Evolutionary conservation across 2,888 invertebrate genomes (phyloP), one percentile per base, ranked within the genome.

Genomic region (Mechanitis messenoides): DNA sequence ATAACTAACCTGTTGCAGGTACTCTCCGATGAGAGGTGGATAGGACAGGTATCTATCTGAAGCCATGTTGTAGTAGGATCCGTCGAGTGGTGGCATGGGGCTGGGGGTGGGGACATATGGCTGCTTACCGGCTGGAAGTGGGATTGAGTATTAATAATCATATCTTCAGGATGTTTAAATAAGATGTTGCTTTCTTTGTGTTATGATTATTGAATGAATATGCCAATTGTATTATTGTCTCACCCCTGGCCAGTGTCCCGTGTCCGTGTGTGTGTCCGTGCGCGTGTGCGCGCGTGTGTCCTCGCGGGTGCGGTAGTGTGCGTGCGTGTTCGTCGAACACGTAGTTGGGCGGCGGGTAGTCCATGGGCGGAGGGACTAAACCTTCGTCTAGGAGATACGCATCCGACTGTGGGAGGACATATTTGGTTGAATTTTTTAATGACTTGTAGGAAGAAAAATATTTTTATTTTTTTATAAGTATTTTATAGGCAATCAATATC

Each of bases 11-110:
- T 90, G 91, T 65, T 75, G 84, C 45, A 91, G 75, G 66, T 89
- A 91, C 57, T 91, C 91, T 6, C 91, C 91, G 28, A 89, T 89
- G 68, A 92, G 88, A 58, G 95, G 95, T 45, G 95, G 95, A 83
- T 95, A 95, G 1, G 95, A 95, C 61, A 95, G 90, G 80, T 95
- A 96, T 74, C 95, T 90, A 66, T 95, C 95, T 2, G 95, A 94
- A 53, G 92, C 89, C 93, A 95, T 94, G 80, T 95, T 95, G 90
- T 94, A 95, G 79, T 95, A 95, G 46, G 95, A 93, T 56, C 95
- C 95, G 76, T 95, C 95, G 42, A 94, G 90, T 0, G 95, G 95
- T 2, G 94, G 94, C 80, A 94, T 94, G 47, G 95, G 94, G 63
- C 94, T 94, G 0, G 91, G 91, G 0, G 93, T 93, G 3, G 92